Percentiles rank a stretch among this genome's conserved stretches.
Conservation (phyloP, 2,113 vertebrate species). For the Hepsetus odoe region DNA sequence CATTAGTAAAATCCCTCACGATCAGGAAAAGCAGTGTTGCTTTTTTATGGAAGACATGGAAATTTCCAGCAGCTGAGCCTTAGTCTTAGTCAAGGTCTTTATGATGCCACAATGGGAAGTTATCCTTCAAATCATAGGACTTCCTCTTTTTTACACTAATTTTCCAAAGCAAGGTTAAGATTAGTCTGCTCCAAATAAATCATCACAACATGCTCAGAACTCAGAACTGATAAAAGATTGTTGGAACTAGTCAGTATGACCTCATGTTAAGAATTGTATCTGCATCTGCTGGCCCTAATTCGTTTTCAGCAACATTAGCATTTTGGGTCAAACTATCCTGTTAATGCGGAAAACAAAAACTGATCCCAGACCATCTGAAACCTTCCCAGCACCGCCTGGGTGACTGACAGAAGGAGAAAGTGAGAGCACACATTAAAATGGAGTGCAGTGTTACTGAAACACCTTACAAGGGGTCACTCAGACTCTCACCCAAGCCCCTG, state of each 20-base stretch:
- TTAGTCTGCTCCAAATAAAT: not conserved
- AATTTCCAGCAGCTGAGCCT: constrained; percentile 31
- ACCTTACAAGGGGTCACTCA: not conserved
- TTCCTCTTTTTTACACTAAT: not conserved
- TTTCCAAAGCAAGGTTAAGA: not conserved
- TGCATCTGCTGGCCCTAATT: not conserved
- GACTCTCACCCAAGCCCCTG: not conserved
- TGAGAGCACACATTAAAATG: not conserved
- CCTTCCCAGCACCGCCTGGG: not conserved
- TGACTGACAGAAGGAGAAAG: constrained; percentile 28
- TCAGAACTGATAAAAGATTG: not conserved
- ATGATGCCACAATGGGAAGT: not conserved
- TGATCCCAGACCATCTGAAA: not conserved
- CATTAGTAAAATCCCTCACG: constrained; percentile 63
- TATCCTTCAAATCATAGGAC: not conserved
- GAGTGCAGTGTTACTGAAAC: constrained; percentile 14
- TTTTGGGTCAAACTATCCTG: constrained; percentile 16
- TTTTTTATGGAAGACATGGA: constrained; percentile 46
- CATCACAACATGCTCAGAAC: not conserved
- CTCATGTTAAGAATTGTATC: not conserved
- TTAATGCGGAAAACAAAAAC: constrained; percentile 1
- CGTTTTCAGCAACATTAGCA: constrained; percentile 9
- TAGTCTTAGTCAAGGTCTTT: not conserved
- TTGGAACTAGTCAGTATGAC: not conserved
- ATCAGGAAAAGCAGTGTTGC: constrained; percentile 49